Conservation (phyloP, 2,113 vertebrate species). For the Paedocypris sp. region DNA sequence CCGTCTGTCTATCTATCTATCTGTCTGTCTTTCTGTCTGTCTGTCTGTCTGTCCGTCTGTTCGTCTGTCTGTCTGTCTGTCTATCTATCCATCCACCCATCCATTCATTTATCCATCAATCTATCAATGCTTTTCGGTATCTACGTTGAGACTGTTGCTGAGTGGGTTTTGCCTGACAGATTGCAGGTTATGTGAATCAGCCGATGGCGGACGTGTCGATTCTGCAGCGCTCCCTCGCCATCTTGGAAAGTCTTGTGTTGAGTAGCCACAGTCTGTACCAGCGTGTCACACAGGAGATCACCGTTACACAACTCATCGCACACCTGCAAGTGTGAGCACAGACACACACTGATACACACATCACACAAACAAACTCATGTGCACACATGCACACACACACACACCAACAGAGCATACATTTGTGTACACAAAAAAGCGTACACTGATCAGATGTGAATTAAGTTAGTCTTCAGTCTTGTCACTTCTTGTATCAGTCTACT, state of each 20-base stretch:
- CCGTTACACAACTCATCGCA: slow-evolving; percentile 93
- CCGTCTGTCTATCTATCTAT: neutral
- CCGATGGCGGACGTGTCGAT: slow-evolving; percentile 94
- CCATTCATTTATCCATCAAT: too few species aligned
- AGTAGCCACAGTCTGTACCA: slow-evolving; percentile 97
- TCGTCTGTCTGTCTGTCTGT: neutral
- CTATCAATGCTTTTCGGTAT: too few species aligned
- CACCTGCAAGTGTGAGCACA: slow-evolving; percentile 98
- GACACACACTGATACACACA: slow-evolving; percentile 59
- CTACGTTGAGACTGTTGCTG: neutral
- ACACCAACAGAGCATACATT: too few species aligned
- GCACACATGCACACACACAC: slow-evolving; percentile 11
- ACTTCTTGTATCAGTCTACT: too few species aligned
- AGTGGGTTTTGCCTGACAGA: slow-evolving; percentile 53
- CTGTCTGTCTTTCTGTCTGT: neutral
- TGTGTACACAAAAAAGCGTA: too few species aligned
- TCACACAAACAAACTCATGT: slow-evolving; percentile 29
- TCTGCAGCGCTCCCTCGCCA: slow-evolving; percentile 90
- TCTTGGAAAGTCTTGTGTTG: slow-evolving; percentile 96
- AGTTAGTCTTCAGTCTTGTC: too few species aligned
- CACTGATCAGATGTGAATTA: too few species aligned
- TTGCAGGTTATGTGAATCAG: slow-evolving; percentile 92
- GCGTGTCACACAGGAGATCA: slow-evolving; percentile 92
- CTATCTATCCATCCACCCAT: neutral
- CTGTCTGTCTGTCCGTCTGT: neutral